Conservation (phyloP, 2,888 invertebrate genomes). For the Parnassius glacialis region DNA sequence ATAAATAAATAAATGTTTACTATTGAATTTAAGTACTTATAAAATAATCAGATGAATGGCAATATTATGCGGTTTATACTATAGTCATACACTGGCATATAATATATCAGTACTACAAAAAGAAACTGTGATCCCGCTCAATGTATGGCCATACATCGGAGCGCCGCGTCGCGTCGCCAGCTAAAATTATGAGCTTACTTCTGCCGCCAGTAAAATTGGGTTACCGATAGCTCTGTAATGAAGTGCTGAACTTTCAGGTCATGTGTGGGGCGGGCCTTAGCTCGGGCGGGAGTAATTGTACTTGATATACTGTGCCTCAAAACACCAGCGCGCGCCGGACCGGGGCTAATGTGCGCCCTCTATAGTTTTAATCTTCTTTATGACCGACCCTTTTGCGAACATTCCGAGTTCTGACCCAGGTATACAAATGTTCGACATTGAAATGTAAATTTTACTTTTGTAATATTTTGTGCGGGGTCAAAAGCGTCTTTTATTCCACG, state of each 20-base stretch:
- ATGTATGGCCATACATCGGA: constrained; percentile 24
- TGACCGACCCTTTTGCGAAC: constrained; percentile 62
- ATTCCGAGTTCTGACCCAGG: constrained; percentile 30
- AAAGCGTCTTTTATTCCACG: too few species aligned
- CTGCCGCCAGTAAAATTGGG: constrained; percentile 48
- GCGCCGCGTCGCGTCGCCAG: constrained; percentile 29
- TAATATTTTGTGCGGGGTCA: neutral
- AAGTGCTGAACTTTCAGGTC: constrained; percentile 74
- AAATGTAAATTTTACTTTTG: constrained; percentile 21
- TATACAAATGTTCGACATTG: constrained; percentile 19
- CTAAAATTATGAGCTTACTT: constrained; percentile 58
- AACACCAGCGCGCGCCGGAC: constrained; percentile 39
- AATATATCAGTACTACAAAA: neutral
- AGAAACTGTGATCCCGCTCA: constrained; percentile 8
- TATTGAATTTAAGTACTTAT: too few species aligned
- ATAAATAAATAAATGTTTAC: too few species aligned
- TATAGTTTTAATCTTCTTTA: constrained; percentile 77
- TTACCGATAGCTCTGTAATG: constrained; percentile 64
- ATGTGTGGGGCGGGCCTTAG: constrained; percentile 51
- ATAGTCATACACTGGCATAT: too few species aligned
- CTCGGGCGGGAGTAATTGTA: constrained; percentile 50
- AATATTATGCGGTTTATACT: too few species aligned
- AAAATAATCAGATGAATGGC: too few species aligned
- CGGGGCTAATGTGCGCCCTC: constrained; percentile 53
- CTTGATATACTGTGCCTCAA: constrained; percentile 61